Evolutionary conservation across 2,888 invertebrate species (phyloP).

Genomic region (Dasysyrphus albostriatus): DNA sequence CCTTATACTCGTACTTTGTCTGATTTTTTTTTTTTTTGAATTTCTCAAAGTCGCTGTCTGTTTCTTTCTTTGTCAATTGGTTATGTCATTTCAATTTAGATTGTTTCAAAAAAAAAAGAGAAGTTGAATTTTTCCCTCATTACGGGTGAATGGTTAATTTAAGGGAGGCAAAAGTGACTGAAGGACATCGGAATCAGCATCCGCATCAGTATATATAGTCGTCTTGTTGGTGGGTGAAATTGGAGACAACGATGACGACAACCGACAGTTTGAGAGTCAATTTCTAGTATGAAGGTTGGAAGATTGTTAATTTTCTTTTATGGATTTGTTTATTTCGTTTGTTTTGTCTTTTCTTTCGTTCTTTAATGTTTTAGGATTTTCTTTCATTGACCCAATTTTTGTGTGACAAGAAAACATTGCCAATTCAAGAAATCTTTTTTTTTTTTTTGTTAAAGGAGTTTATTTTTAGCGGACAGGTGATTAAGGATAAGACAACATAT

Average conservation of each 20-base stretch:
- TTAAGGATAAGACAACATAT: conserved; percentile 42
- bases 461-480: conserved; percentile 27
- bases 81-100: conserved; percentile 74
- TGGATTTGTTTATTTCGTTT: conserved; percentile 28
- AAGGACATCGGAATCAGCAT: conserved; percentile 33
- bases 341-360: background rate
- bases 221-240: background rate
- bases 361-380: conserved; percentile 11
- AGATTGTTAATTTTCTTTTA: conserved; percentile 46
- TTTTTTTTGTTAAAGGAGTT: background rate
- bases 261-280: conserved; percentile 43
- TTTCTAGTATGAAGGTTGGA: conserved; percentile 27
- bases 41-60: conserved; percentile 23
- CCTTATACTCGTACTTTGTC: conserved; percentile 21
- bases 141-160: conserved; percentile 67
- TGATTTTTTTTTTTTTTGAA: conserved; percentile 35
- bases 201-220: no score
- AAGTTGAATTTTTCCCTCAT: conserved; percentile 62
- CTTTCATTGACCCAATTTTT: conserved; percentile 27
- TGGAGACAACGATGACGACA: conserved; percentile 13
- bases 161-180: conserved; percentile 10
- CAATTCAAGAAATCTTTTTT: conserved; percentile 13
- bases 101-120: conserved; percentile 36
- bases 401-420: conserved; percentile 11
- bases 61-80: conserved; percentile 61